Conservation (phyloP, 2,888 invertebrate species). For the Pammene fasciana region DNA sequence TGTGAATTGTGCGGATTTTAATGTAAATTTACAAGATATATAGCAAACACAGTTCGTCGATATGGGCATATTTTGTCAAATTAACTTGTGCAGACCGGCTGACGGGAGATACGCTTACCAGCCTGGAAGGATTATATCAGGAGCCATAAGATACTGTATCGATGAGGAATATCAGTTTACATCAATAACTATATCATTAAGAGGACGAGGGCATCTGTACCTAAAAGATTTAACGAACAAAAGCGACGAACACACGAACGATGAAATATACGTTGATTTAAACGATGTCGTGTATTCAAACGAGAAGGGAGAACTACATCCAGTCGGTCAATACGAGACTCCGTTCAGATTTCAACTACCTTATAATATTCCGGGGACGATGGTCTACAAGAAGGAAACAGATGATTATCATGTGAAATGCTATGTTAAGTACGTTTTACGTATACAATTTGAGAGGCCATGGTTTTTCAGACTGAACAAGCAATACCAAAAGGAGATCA, state of each 20-base stretch:
- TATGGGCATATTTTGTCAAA: constrained; percentile 28
- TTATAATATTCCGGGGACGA: constrained; percentile 14
- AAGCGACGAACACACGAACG: constrained; percentile 8
- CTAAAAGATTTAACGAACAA: constrained; percentile 12
- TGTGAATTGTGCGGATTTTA: neutral
- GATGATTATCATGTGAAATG: constrained; percentile 2
- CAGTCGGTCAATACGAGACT: constrained; percentile 19
- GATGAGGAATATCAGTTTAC: constrained; percentile 22
- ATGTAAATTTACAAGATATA: neutral
- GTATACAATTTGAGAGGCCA: constrained; percentile 25
- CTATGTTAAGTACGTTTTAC: constrained; percentile 14
- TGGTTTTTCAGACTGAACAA: constrained; percentile 8
- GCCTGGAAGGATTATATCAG: constrained; percentile 26
- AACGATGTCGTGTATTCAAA: constrained; percentile 5
- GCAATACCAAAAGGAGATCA: constrained; percentile 17
- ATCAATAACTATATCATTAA: constrained; percentile 24
- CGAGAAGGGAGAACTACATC: neutral
- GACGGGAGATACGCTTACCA: constrained; percentile 18
- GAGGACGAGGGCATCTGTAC: constrained; percentile 22
- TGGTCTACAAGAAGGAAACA: neutral
- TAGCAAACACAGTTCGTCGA: neutral
- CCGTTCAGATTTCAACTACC: constrained; percentile 26
- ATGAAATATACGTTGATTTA: constrained; percentile 27
- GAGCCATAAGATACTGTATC: constrained; percentile 22
- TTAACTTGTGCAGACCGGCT: constrained; percentile 15